phyloP scores from a whole-genome alignment of 1,140 invertebrate species.

The Kradibia gibbosae region DNA sequence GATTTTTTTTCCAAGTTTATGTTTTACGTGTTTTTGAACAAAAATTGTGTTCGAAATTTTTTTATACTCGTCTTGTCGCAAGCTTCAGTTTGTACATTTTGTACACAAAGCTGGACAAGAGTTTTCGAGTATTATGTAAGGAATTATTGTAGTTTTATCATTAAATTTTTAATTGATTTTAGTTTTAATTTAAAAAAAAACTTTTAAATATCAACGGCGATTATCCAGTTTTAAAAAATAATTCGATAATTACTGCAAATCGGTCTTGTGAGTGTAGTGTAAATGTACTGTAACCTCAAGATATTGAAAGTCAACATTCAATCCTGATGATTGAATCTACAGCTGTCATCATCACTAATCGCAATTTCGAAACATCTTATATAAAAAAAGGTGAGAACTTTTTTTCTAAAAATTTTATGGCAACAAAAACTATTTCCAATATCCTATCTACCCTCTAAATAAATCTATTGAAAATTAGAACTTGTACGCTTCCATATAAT shows the following conservation, averaged over 20 bases:
- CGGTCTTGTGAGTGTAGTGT: conserved; percentile 37
- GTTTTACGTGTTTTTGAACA: too few relatives aligned
- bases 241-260: too few relatives aligned
- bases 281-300: neutral
- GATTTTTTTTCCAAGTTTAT: too few relatives aligned
- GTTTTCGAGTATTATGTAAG: conserved; percentile 37
- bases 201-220: too few relatives aligned
- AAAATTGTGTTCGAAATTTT: neutral
- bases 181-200: too few relatives aligned
- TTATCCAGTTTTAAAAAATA: too few relatives aligned
- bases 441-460: neutral
- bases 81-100: conserved; percentile 36
- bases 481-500: neutral
- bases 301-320: neutral
- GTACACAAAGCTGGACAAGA: conserved; percentile 18
- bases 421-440: neutral
- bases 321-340: neutral
- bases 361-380: neutral
- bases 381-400: conserved; percentile 31
- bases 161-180: neutral
- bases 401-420: conserved; percentile 22
- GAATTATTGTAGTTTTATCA: neutral
- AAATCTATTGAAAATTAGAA: neutral
- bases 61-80: conserved; percentile 35
- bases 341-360: neutral